Conservation (phyloP, 2,888 invertebrate genomes). For the Chydorus sphaericus region DNA sequence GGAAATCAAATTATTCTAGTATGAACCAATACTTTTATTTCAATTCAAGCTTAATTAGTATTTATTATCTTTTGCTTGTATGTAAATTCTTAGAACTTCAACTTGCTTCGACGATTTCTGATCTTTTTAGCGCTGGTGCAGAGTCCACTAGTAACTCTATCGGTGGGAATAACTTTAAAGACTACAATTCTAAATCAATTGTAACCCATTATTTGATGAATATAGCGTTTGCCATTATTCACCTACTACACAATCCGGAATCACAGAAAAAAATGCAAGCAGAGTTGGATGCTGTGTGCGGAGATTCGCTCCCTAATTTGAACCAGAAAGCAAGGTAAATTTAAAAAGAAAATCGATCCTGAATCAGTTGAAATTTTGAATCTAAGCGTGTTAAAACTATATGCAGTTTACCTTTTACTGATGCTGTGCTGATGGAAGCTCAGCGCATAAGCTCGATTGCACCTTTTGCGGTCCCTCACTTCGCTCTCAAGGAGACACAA, state of each 20-base stretch:
- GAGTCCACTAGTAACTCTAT: slow-evolving; percentile 17
- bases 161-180: not conserved
- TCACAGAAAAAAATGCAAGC: slow-evolving; percentile 19
- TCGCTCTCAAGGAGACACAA: slow-evolving; percentile 20
- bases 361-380: not conserved
- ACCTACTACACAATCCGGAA: slow-evolving; percentile 20
- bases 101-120: not conserved
- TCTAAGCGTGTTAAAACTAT: not conserved
- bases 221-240: slow-evolving; percentile 18
- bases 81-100: too few species aligned
- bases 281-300: slow-evolving; percentile 19
- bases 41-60: not conserved
- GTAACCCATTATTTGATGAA: not conserved
- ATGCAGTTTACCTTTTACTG: slow-evolving; percentile 19
- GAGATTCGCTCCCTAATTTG: not conserved
- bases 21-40: not conserved
- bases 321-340: not conserved
- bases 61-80: not conserved
- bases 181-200: not conserved
- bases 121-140: slow-evolving; percentile 17
- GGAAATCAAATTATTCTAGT: not conserved
- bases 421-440: slow-evolving; percentile 24
- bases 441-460: slow-evolving; percentile 22
- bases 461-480: slow-evolving; percentile 21
- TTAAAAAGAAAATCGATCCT: not conserved